Percentiles rank a stretch among this genome's conserved stretches.
These are phyloP conservation scores for Sisor rabdophorus DNA, from an alignment of 2,113 vertebrate species.

Conservation along the genomic window DNA sequence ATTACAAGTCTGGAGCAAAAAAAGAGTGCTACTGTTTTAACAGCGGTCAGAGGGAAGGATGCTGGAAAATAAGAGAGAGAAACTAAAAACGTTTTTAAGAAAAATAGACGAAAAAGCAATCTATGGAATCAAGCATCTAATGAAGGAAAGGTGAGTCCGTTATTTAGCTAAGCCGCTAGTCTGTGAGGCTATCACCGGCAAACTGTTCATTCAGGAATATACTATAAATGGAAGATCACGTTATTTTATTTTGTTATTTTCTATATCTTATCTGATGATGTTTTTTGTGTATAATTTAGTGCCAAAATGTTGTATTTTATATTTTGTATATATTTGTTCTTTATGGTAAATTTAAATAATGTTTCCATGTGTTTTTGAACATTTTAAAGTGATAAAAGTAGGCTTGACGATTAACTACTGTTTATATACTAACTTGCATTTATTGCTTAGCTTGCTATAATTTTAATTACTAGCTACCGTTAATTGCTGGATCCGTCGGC, in stretches of 20 bases:
- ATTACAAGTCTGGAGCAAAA: slow-evolving; percentile 10
- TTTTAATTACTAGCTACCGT: too few species aligned
- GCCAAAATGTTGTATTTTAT: too few species aligned
- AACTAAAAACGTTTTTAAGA: slow-evolving; percentile 72
- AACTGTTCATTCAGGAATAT: neutral
- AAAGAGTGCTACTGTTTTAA: slow-evolving; percentile 41
- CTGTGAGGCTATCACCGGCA: neutral
- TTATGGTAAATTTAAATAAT: too few species aligned
- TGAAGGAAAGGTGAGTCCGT: slow-evolving; percentile 71
- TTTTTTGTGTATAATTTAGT: too few species aligned
- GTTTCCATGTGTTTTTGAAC: neutral
- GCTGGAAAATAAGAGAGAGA: slow-evolving; percentile 75
- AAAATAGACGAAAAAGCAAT: slow-evolving; percentile 77
- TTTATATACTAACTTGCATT: neutral
- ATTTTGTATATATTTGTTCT: too few species aligned
- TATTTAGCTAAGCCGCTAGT: slow-evolving; percentile 14
- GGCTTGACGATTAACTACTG: neutral
- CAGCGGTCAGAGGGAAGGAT: slow-evolving; percentile 63
- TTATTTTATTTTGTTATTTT: too few species aligned
- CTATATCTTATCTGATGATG: too few species aligned
- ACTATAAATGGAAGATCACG: too few species aligned
- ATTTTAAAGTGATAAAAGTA: neutral
- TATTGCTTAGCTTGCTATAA: neutral
- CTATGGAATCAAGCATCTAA: slow-evolving; percentile 71
- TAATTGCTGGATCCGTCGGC: neutral